phyloP scores from a whole-genome alignment of 2,888 invertebrate species.

The Candidula unifasciata region DNA sequence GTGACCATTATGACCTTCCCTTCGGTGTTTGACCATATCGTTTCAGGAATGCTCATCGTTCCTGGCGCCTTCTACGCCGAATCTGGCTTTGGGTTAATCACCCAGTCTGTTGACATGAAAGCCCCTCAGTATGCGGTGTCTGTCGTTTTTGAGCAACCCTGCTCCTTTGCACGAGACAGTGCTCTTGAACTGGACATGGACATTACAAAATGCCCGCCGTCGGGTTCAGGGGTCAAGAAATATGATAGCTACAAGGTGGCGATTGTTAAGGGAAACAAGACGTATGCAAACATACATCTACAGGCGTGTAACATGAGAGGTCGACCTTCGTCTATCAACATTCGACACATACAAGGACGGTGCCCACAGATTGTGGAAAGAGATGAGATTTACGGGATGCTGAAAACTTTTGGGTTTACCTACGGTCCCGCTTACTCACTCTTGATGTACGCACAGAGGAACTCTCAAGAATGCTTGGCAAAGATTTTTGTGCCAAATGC shows the following conservation, averaged over 20 bases:
- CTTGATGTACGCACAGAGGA: constrained; percentile 54
- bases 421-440: constrained; percentile 52
- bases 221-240: constrained; percentile 17
- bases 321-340: constrained; percentile 39
- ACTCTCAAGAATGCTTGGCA: constrained; percentile 57
- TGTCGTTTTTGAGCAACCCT: constrained; percentile 53
- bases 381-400: constrained; percentile 49
- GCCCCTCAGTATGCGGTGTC: constrained; percentile 48
- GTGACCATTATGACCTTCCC: constrained; percentile 41
- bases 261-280: constrained; percentile 48
- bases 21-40: constrained; percentile 60
- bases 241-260: constrained; percentile 45
- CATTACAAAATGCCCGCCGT: constrained; percentile 30
- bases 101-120: constrained; percentile 35
- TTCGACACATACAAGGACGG: constrained; percentile 50
- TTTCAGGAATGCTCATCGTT: constrained; percentile 56
- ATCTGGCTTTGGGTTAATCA: constrained; percentile 59
- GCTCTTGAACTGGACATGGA: constrained; percentile 46
- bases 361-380: constrained; percentile 45
- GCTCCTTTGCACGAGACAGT: constrained; percentile 29
- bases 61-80: constrained; percentile 63
- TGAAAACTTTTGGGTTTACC: constrained; percentile 50
- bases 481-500: constrained; percentile 55
- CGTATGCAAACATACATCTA: constrained; percentile 46
- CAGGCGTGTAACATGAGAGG: constrained; percentile 38